These are phyloP conservation scores for Drosophila triauraria DNA, from an alignment of 1,140 invertebrate species.

Conservation along the genomic window DNA sequence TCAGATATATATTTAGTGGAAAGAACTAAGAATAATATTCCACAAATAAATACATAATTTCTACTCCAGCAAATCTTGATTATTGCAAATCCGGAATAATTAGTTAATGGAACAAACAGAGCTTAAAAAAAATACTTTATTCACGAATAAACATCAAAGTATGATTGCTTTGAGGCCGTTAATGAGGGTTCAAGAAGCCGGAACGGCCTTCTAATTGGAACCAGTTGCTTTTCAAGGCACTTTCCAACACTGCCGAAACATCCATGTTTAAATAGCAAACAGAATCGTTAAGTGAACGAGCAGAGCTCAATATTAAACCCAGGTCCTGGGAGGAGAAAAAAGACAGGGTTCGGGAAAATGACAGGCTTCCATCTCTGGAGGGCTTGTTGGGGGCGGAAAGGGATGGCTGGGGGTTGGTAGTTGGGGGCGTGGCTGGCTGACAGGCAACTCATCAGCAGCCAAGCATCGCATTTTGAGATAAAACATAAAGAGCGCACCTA, in stretches of 20 bases:
- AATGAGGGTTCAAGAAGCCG: conserved; percentile 1
- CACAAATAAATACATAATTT: too few relatives aligned
- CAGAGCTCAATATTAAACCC: conserved; percentile 33
- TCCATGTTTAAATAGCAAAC: conserved; percentile 20
- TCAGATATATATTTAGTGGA: too few relatives aligned
- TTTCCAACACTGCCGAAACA: conserved; percentile 29
- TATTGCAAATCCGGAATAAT: background rate
- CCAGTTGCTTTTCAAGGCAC: background rate
- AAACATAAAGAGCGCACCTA: conserved; percentile 78
- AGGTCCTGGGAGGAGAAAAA: conserved; percentile 15
- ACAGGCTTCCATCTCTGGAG: conserved; percentile 44
- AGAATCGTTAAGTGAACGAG: conserved; percentile 44
- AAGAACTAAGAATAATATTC: too few relatives aligned
- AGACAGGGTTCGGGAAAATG: conserved; percentile 28
- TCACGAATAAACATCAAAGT: background rate
- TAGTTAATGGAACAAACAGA: background rate
- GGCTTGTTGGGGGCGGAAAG: conserved; percentile 17
- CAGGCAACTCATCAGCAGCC: conserved; percentile 76
- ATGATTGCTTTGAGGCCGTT: background rate
- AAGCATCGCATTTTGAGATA: conserved; percentile 79
- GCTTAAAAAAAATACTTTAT: background rate
- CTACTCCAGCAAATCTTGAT: too few relatives aligned
- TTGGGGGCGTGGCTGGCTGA: conserved; percentile 10
- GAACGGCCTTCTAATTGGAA: background rate
- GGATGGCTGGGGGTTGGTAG: background rate